Conservation (phyloP, 2,888 invertebrate genomes). For the Anoplius nigerrimus region DNA sequence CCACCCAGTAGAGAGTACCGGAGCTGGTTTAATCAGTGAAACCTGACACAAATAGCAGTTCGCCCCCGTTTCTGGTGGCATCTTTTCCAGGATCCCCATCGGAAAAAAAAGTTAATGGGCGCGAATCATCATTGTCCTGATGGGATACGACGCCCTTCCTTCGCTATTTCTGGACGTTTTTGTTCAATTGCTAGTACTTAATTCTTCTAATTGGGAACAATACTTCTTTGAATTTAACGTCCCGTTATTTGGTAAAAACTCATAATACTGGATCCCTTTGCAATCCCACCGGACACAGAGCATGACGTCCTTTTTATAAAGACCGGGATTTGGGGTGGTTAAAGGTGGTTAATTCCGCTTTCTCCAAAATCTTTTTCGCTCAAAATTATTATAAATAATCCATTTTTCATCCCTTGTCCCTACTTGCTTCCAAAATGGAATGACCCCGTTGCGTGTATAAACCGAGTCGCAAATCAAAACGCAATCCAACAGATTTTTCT, state of each 20-base stretch:
- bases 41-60: no score
- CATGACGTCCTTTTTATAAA: slow-evolving; percentile 32
- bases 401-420: slow-evolving; percentile 23
- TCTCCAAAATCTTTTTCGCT: slow-evolving; percentile 22
- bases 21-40: no score
- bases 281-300: slow-evolving; percentile 19
- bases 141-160: slow-evolving; percentile 32
- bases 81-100: no score
- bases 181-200: slow-evolving; percentile 44
- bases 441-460: slow-evolving; percentile 16
- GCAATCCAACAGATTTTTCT: slow-evolving; percentile 6
- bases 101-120: no score
- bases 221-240: slow-evolving; percentile 20
- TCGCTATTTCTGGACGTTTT: slow-evolving; percentile 35
- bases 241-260: slow-evolving; percentile 12
- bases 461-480: slow-evolving; percentile 15
- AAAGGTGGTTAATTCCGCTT: slow-evolving; percentile 26
- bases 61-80: no score
- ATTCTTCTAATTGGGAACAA: slow-evolving; percentile 36
- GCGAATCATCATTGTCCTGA: slow-evolving; percentile 24
- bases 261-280: slow-evolving; percentile 48
- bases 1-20: no score
- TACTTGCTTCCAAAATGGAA: slow-evolving; percentile 15
- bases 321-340: slow-evolving; percentile 33
- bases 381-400: slow-evolving; percentile 22